Percentiles rank a stretch among this genome's conserved stretches.
Conservation (phyloP, 2,797 vertebrate genomes). For the Ctenopoma multispine region DNA sequence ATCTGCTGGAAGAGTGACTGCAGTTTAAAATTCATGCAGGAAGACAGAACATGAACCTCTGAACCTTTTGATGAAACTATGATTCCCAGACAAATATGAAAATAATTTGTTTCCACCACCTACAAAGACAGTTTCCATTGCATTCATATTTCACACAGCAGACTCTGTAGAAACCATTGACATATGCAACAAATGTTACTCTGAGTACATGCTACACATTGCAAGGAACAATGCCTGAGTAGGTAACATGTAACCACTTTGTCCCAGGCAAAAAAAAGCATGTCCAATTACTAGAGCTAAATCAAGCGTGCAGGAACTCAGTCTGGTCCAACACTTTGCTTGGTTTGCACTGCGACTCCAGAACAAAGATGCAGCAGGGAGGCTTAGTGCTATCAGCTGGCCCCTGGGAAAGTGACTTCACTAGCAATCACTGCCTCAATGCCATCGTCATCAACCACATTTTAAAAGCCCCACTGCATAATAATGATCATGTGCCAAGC, state of each 20-base stretch:
- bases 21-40: slow-evolving; percentile 73
- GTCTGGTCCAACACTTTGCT: slow-evolving; percentile 73
- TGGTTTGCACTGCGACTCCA: slow-evolving; percentile 70
- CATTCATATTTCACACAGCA: slow-evolving; percentile 41
- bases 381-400: slow-evolving; percentile 69
- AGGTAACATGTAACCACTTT: slow-evolving; percentile 83
- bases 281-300: slow-evolving; percentile 83
- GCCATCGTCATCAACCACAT: slow-evolving; percentile 42
- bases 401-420: slow-evolving; percentile 62
- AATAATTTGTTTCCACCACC: slow-evolving; percentile 68
- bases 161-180: slow-evolving; percentile 25
- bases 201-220: slow-evolving; percentile 48
- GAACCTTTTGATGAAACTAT: slow-evolving; percentile 69
- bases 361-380: slow-evolving; percentile 69
- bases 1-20: slow-evolving; percentile 68
- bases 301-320: slow-evolving; percentile 78
- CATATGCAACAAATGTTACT: slow-evolving; percentile 16
- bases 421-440: slow-evolving; percentile 53
- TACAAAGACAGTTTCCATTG: slow-evolving; percentile 55
- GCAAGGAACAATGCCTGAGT: slow-evolving; percentile 69
- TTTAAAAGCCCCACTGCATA: slow-evolving; percentile 50
- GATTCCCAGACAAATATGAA: slow-evolving; percentile 56
- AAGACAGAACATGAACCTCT: slow-evolving; percentile 69
- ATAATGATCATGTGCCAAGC: slow-evolving; percentile 48
- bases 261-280: slow-evolving; percentile 79